These are phyloP conservation scores for Ochotona curzoniae DNA, from an alignment of 2,113 vertebrate genomes.

Conservation along the genomic window DNA sequence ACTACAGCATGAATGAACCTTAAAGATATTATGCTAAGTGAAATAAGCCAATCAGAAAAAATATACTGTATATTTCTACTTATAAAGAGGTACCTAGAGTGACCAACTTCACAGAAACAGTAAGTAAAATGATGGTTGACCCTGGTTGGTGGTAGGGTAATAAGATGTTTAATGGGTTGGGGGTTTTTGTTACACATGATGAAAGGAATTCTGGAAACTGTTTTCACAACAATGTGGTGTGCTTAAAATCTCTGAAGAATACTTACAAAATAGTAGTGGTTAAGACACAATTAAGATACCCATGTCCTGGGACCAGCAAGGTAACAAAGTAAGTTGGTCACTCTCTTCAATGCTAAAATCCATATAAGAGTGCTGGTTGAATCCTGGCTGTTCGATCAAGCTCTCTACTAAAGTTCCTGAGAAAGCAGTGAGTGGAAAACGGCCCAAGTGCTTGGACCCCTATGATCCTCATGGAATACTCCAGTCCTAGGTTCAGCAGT, in stretches of 20 bases:
- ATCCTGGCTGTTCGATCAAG: neutral
- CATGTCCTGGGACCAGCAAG: too few species aligned
- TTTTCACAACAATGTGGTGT: neutral
- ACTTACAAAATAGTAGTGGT: neutral
- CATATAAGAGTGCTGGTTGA: too few species aligned
- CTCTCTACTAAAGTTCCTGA: too few species aligned
- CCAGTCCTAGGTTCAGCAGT: too few species aligned
- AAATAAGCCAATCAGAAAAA: neutral
- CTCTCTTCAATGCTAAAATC: too few species aligned
- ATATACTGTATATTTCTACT: neutral
- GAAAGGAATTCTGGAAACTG: neutral
- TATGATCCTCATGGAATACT: too few species aligned
- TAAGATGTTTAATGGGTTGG: neutral
- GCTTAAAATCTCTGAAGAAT: neutral
- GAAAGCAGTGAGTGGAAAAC: too few species aligned
- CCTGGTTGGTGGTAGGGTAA: neutral
- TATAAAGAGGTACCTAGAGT: neutral
- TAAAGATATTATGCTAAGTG: neutral
- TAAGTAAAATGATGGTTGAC: neutral
- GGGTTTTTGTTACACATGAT: neutral
- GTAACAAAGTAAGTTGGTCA: too few species aligned
- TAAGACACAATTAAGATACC: too few species aligned
- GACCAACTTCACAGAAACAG: slow-evolving; percentile 4
- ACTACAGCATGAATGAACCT: neutral
- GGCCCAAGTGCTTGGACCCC: too few species aligned